A percentile compares a stretch with the other conserved stretches of the same genome.
Evolutionary conservation across 2,797 vertebrate genomes (phyloP).

Genomic region (Sebastes ruberrimus): DNA sequence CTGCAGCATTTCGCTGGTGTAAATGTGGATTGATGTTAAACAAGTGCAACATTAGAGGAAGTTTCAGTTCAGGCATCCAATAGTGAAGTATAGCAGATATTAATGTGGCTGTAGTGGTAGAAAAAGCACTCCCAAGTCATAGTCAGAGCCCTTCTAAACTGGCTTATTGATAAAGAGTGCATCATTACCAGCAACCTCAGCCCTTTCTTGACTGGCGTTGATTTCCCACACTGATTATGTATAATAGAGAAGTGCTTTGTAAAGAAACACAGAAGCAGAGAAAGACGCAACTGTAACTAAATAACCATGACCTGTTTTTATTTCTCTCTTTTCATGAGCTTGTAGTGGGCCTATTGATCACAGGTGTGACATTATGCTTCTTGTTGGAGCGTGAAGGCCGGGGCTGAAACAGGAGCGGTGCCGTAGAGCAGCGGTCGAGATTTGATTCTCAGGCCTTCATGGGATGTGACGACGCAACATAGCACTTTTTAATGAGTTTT

Average conservation of each 20-base stretch:
- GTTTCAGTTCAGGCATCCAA: neutral
- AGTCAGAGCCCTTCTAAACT: neutral
- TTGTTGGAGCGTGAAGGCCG: neutral
- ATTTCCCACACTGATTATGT: conserved; percentile 58
- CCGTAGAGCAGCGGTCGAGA: neutral
- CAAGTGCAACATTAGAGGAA: neutral
- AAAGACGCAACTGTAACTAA: conserved; percentile 41
- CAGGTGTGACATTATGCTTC: conserved; percentile 2
- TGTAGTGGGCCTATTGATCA: conserved; percentile 8
- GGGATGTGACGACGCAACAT: neutral
- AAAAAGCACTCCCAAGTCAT: neutral
- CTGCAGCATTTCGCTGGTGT: neutral
- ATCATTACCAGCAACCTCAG: neutral
- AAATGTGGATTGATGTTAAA: neutral
- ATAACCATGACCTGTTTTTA: conserved; percentile 58
- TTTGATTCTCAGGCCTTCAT: neutral
- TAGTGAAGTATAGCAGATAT: neutral
- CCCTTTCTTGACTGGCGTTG: conserved; percentile 1
- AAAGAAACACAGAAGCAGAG: conserved; percentile 1
- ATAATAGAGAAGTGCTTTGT: conserved; percentile 15
- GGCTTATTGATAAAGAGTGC: neutral
- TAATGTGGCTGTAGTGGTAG: too few species aligned
- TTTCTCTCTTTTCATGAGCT: conserved; percentile 19
- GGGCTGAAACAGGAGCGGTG: neutral
- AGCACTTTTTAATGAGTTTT: neutral